Percentiles rank a stretch among this genome's conserved stretches.
Conservation (phyloP, 1,140 invertebrate genomes). For the Ceratoteleas bidentatus region DNA sequence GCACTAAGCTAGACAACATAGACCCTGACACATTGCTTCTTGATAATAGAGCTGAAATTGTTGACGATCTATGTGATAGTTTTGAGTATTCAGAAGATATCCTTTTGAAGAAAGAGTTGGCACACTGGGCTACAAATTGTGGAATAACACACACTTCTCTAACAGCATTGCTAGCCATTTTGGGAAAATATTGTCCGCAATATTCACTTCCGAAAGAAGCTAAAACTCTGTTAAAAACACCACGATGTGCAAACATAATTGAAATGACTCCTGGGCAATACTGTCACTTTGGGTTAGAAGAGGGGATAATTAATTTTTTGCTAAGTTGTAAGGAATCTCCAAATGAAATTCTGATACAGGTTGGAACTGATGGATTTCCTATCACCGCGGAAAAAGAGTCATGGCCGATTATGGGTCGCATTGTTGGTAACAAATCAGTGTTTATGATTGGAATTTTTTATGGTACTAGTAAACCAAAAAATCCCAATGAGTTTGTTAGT, state of each 20-base stretch:
- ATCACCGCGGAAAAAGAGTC: not conserved
- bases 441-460: not conserved
- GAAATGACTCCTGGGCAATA: not conserved
- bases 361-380: not conserved
- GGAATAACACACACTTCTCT: not conserved
- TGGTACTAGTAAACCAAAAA: not conserved
- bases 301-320: not conserved
- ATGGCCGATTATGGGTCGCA: not conserved
- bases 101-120: not conserved
- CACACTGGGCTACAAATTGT: not conserved
- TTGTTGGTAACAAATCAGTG: not conserved
- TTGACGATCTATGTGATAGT: not conserved
- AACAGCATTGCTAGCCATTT: not conserved
- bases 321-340: not conserved
- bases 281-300: not conserved
- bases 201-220: not conserved
- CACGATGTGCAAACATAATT: not conserved
- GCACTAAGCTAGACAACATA: too few species aligned
- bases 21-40: too few species aligned
- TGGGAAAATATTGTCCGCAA: not conserved
- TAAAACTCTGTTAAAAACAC: not conserved
- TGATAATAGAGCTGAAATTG: not conserved
- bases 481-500: not conserved
- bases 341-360: not conserved
- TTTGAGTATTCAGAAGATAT: not conserved